Percentiles rank a stretch among this genome's conserved stretches.
Conservation (phyloP, 1,140 invertebrate species). For the Zaprionus nigranus region DNA sequence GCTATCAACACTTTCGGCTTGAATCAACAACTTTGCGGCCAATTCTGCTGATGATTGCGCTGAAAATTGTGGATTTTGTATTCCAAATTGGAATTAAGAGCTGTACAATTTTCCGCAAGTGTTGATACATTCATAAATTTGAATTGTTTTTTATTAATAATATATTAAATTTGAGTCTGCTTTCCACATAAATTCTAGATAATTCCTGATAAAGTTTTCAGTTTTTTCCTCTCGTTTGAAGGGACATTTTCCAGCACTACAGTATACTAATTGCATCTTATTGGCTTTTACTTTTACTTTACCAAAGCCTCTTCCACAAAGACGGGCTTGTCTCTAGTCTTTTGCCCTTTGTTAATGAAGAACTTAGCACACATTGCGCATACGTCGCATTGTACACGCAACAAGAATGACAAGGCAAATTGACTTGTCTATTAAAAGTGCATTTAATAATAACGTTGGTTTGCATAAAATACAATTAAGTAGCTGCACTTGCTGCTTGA, state of each 20-base stretch:
- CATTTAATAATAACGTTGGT: conserved; percentile 26
- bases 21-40: conserved; percentile 31
- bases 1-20: conserved; percentile 29
- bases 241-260: not conserved
- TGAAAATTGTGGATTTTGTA: not conserved
- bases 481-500: not conserved
- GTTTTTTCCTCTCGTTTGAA: too few species aligned
- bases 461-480: conserved; percentile 37
- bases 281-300: not conserved
- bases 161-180: too few species aligned
- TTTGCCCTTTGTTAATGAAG: not conserved
- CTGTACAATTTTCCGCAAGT: too few species aligned
- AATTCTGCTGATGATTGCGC: conserved; percentile 15
- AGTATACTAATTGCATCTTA: conserved; percentile 19
- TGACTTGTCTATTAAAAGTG: conserved; percentile 22
- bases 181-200: too few species aligned
- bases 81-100: not conserved
- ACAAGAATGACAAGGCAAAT: conserved; percentile 12
- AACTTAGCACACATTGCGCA: conserved; percentile 12
- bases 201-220: too few species aligned
- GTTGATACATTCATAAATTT: too few species aligned
- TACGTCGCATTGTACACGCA: conserved; percentile 1
- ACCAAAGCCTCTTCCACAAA: not conserved
- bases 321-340: not conserved
- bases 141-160: too few species aligned